Conservation (phyloP, 2,888 invertebrate genomes). For the Caenorhabditis becei region DNA sequence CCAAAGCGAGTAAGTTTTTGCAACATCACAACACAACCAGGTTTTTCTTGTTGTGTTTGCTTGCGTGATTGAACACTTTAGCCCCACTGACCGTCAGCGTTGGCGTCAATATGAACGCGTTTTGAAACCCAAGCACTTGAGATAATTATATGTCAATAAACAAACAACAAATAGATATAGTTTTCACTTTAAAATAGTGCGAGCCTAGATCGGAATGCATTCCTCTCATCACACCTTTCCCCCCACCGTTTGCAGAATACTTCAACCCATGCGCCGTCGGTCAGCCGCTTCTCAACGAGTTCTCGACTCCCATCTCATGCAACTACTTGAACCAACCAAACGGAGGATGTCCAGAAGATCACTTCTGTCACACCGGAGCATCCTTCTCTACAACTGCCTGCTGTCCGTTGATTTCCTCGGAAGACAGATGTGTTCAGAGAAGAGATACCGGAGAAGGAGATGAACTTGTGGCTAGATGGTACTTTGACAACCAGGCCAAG, state of each 20-base stretch:
- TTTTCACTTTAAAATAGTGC: constrained; percentile 14
- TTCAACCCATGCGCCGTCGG: constrained; percentile 78
- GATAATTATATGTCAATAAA: constrained; percentile 54
- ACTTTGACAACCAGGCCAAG: constrained; percentile 73
- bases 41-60: constrained; percentile 48
- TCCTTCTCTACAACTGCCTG: constrained; percentile 79
- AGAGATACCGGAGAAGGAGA: constrained; percentile 76
- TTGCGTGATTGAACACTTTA: constrained; percentile 56
- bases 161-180: constrained; percentile 55
- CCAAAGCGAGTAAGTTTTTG: constrained; percentile 60
- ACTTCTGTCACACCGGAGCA: constrained; percentile 73
- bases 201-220: constrained; percentile 41
- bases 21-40: constrained; percentile 26
- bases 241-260: constrained; percentile 67
- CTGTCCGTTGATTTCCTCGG: constrained; percentile 71
- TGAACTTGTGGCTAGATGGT: constrained; percentile 80
- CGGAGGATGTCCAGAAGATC: constrained; percentile 79
- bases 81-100: constrained; percentile 32
- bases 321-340: constrained; percentile 79
- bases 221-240: constrained; percentile 22
- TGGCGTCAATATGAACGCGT: constrained; percentile 27
- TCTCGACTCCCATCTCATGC: constrained; percentile 78
- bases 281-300: constrained; percentile 76
- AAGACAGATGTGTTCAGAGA: constrained; percentile 72
- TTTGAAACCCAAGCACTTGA: constrained; percentile 46